Evolutionary conservation across 2,797 vertebrate species (phyloP).

Genomic region (Liasis olivaceus): DNA sequence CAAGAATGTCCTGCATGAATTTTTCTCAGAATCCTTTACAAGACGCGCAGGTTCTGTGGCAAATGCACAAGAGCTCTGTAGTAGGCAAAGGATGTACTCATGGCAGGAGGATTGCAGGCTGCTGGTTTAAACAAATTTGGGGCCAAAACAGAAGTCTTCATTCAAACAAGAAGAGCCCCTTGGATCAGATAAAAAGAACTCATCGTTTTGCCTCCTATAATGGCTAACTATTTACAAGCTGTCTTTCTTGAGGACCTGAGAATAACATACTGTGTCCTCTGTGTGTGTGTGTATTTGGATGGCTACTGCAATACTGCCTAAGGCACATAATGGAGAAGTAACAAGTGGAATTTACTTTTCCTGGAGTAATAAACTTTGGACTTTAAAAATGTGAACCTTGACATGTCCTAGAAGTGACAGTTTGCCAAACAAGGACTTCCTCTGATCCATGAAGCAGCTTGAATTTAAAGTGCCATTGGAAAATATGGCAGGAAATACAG

Average conservation of each 20-base stretch:
- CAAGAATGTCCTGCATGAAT: not conserved
- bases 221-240: not conserved
- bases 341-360: not conserved
- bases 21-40: not conserved
- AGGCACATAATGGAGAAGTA: not conserved
- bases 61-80: not conserved
- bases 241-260: not conserved
- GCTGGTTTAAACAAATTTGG: not conserved
- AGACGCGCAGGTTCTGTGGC: not conserved
- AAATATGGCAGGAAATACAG: not conserved
- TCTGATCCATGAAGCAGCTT: not conserved
- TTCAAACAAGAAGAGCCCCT: not conserved
- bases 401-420: not conserved
- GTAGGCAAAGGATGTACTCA: not conserved
- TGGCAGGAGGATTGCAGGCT: not conserved
- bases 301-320: not conserved
- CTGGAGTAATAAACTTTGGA: not conserved
- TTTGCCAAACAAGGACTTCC: conserved; percentile 3
- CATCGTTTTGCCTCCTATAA: not conserved
- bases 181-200: not conserved
- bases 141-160: not conserved
- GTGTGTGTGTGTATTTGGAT: too few relatives aligned
- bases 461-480: not conserved
- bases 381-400: not conserved
- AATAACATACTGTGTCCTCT: not conserved